A percentile compares a stretch with the other conserved stretches of the same genome.
Evolutionary conservation across 2,888 invertebrate genomes (phyloP).

Genomic region (Dynastes tityus): DNA sequence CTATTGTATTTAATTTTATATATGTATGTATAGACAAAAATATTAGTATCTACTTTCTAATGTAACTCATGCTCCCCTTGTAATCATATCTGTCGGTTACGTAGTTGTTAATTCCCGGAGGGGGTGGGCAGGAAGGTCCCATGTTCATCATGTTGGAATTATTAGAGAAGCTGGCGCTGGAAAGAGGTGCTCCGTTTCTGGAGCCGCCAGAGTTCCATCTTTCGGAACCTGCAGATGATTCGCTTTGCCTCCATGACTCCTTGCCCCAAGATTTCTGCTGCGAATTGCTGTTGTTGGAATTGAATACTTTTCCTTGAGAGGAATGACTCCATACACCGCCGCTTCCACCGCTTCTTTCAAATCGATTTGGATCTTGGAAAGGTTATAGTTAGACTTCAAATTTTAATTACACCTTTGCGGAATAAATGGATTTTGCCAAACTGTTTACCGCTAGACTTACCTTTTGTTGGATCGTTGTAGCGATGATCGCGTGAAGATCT

Average conservation of each 20-base stretch:
- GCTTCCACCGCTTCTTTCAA: slow-evolving; percentile 57
- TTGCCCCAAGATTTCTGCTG: slow-evolving; percentile 58
- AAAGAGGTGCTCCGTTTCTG: slow-evolving; percentile 54
- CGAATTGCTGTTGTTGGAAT: slow-evolving; percentile 48
- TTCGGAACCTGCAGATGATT: slow-evolving; percentile 54
- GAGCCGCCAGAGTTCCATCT: slow-evolving; percentile 60
- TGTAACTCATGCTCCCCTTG: slow-evolving; percentile 59
- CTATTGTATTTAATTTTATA: not conserved
- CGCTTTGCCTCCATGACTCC: slow-evolving; percentile 56
- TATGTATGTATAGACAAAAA: not conserved
- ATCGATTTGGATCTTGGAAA: slow-evolving; percentile 60
- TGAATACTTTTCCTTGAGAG: slow-evolving; percentile 56
- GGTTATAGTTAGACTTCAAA: not conserved
- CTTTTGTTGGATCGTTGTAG: slow-evolving; percentile 64
- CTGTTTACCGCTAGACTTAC: slow-evolving; percentile 38
- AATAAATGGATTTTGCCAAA: not conserved
- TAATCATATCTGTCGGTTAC: slow-evolving; percentile 66
- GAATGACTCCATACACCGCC: slow-evolving; percentile 57
- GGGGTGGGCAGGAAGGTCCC: slow-evolving; percentile 66
- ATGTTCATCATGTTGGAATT: slow-evolving; percentile 60
- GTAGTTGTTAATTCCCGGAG: slow-evolving; percentile 67
- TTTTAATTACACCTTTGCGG: no score
- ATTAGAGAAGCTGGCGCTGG: slow-evolving; percentile 60
- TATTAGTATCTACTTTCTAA: slow-evolving; percentile 59
- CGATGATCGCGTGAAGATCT: slow-evolving; percentile 67